phyloP scores from a whole-genome alignment of 2,888 invertebrate genomes.

The Orthonychiurus folsomi region DNA sequence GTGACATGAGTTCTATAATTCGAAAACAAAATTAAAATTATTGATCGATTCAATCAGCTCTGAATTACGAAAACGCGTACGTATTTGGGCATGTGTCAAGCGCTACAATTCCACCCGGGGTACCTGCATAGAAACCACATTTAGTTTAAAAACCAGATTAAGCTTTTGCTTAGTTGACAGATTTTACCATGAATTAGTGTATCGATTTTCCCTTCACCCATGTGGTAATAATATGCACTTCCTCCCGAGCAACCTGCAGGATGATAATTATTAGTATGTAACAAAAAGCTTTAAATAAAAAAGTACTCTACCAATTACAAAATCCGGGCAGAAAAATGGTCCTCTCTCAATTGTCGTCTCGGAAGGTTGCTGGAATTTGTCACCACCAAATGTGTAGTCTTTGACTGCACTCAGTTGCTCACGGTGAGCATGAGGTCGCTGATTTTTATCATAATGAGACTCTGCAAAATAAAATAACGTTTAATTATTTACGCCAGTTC shows the following conservation, averaged over 20 bases:
- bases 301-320: slow-evolving; percentile 22
- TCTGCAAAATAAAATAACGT: background rate
- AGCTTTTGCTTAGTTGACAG: too few species aligned
- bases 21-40: slow-evolving; percentile 1
- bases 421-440: background rate
- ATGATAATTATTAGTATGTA: background rate
- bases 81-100: slow-evolving; percentile 32
- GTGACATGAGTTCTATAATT: slow-evolving; percentile 28
- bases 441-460: background rate
- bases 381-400: slow-evolving; percentile 35
- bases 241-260: slow-evolving; percentile 27
- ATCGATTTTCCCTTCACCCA: slow-evolving; percentile 28
- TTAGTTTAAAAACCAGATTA: too few species aligned
- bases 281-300: slow-evolving; percentile 1
- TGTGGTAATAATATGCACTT: slow-evolving; percentile 32
- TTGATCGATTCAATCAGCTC: too few species aligned
- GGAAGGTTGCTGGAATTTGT: slow-evolving; percentile 24
- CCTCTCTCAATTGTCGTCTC: slow-evolving; percentile 28
- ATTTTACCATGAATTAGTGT: slow-evolving; percentile 29
- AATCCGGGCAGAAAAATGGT: slow-evolving; percentile 29
- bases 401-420: slow-evolving; percentile 21
- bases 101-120: slow-evolving; percentile 30
- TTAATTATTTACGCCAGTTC: background rate
- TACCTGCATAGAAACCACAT: too few species aligned
- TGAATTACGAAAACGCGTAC: too few species aligned